Evolutionary conservation across 1,140 invertebrate genomes (phyloP), one percentile per base, ranked within the genome.

Genomic region (Samia ricini): DNA sequence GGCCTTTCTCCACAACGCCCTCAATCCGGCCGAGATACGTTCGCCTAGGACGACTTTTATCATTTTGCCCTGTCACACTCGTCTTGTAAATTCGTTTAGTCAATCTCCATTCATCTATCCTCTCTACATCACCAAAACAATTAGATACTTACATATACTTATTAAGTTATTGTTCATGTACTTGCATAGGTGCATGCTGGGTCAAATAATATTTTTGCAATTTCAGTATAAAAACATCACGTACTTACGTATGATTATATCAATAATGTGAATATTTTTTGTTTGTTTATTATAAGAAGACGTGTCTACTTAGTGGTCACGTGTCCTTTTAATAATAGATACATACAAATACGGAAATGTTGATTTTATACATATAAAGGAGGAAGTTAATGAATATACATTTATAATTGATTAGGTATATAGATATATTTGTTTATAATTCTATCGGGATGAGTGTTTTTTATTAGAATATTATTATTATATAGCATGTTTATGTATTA

Each of bases 371-470:
- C n/a, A 42, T 15, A 42, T 42, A 42, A 42, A 42, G n/a, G 33
- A 42, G 33, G 33, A 42, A 42, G 33, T 42, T 42, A 42, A 42
- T 42, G 33, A 42, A 42, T 42, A 42, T 42, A 42, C 33, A 42
- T 42, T 42, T 15, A 42, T 42, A 42, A 42, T 42, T 42, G 4
- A 42, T 42, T 42, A 42, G 33, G 33, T 12, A 42, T 42, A 42
- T n/a, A n/a, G n/a, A n/a, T 10, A 15, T 42, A 12, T 42, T 42
- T 42, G 33, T 42, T 42, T 42, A 42, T 42, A 42, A 4, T 12
- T 26, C 4, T 42, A 29, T 10, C n/a, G 33, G 15, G 33, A 42
- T 42, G 33, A 42, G 33, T 42, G 33, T 42, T 42, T 42, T n/a
- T 42, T 42, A 42, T 42, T 15, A 42, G 12, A 8, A 42, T 15